Evolutionary conservation across 1,140 invertebrate genomes (phyloP).

Genomic region (Limonius californicus): DNA sequence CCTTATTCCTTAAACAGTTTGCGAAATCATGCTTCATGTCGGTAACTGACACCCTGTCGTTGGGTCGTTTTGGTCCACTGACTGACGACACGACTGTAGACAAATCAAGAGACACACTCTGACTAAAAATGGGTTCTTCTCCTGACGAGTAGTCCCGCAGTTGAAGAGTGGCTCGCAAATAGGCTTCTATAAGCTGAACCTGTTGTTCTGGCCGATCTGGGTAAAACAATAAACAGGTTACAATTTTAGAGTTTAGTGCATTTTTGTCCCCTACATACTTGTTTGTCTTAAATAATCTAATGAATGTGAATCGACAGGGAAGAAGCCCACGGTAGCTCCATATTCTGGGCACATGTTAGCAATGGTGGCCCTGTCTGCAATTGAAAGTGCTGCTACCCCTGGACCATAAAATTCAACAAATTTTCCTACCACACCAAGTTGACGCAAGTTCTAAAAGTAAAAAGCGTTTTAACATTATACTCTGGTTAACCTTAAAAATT

Average conservation of each 20-base stretch:
- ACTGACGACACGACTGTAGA: slow-evolving; percentile 87
- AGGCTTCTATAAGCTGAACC: slow-evolving; percentile 79
- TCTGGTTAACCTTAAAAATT: background rate
- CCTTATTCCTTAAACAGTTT: slow-evolving; percentile 85
- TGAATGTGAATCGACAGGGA: slow-evolving; percentile 88
- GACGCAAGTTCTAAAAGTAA: slow-evolving; percentile 75
- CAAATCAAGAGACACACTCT: slow-evolving; percentile 85
- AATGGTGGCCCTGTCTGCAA: slow-evolving; percentile 91
- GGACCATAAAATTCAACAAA: slow-evolving; percentile 98
- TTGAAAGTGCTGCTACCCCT: slow-evolving; percentile 83
- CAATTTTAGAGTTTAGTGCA: too few species aligned
- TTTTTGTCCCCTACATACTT: slow-evolving; percentile 65
- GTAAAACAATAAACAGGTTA: slow-evolving; percentile 27
- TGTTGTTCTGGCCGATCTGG: slow-evolving; percentile 78
- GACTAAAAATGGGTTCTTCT: slow-evolving; percentile 79
- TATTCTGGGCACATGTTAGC: slow-evolving; percentile 99
- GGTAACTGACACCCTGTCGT: slow-evolving; percentile 87
- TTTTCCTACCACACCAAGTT: slow-evolving; percentile 94
- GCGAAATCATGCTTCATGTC: slow-evolving; percentile 90
- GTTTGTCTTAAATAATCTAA: slow-evolving; percentile 85
- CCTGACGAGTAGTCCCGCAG: slow-evolving; percentile 79
- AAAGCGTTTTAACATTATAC: too few species aligned
- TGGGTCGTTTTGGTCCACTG: slow-evolving; percentile 94
- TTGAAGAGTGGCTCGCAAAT: slow-evolving; percentile 77
- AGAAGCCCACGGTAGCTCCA: slow-evolving; percentile 93